Base-by-base conservation (phyloP, 92 coral and sea anemone genomes). In the Epizoanthus illoricatus region DNA sequence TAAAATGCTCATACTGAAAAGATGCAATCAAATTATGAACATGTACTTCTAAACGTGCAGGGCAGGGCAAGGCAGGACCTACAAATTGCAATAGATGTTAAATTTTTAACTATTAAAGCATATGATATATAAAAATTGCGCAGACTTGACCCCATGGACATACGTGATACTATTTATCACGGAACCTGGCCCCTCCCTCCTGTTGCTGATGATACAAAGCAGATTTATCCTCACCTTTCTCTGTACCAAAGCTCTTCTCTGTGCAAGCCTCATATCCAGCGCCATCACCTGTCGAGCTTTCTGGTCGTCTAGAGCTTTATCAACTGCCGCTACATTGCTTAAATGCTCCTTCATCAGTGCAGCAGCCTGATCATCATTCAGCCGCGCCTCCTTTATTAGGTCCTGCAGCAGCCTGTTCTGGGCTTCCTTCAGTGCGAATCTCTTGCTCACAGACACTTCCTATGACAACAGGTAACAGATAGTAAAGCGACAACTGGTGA, bases 191-290 rank as follows among this genome's bases (percentile, higher is more conserved):
- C 56, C 15, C 56, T 52, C 16, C 15, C 56, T 28, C 56, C 16
- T 11, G 15, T 52, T 52, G 0, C 56, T 52, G 56, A 10, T 9
- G 56, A 52, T 10, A 52, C 56, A 13, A 9, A 55, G n/a, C 73
- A 15, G 24, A 52, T 33, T 19, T 4, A 36, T 20, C 68, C 73
- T 28, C 17, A 78, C 99, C 86, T 94, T 94, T 76, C 91, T 90
- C 28, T 86, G 84, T 1, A 92, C 99, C 75, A 97, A 24, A 2
- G 98, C 99, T 36, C 91, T 84, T 54, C 99, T 87, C 74, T 97
- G 98, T 4, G 94, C 94, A 23, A 94, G 90, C 67, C 98, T 94
- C 94, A 91, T 97, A 68, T 94, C 99, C 54, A 97, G 88, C 21
- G 98, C 97, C 90, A 97, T 91, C 6, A 88, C 89, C 57, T 96